These are phyloP conservation scores for Meteorus cinctellus DNA, from an alignment of 2,888 invertebrate genomes.

Conservation along the genomic window DNA sequence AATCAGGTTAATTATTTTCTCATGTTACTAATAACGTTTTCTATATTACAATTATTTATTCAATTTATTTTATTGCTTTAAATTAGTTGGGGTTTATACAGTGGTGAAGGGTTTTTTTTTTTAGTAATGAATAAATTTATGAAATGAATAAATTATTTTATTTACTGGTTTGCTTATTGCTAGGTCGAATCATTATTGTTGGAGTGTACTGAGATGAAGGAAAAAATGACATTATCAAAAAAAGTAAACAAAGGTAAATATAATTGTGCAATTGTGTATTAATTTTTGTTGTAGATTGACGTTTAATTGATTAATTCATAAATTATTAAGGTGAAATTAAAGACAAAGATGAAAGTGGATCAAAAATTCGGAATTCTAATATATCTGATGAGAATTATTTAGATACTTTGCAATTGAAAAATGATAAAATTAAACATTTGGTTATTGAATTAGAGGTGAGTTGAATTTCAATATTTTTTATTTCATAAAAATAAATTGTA, in stretches of 20 bases:
- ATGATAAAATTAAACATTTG: slow-evolving; percentile 85
- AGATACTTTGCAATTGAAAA: slow-evolving; percentile 79
- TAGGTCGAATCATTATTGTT: slow-evolving; percentile 75
- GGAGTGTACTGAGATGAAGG: slow-evolving; percentile 75
- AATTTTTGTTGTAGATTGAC: not conserved
- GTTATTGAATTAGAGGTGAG: slow-evolving; percentile 83
- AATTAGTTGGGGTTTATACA: slow-evolving; percentile 27
- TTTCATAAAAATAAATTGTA: no score
- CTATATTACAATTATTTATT: not conserved
- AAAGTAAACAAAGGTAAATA: slow-evolving; percentile 32
- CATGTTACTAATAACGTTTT: no score
- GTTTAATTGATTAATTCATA: slow-evolving; percentile 22
- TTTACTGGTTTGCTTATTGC: slow-evolving; percentile 16
- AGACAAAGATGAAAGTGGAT: slow-evolving; percentile 43
- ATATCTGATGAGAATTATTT: slow-evolving; percentile 42
- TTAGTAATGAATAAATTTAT: slow-evolving; percentile 2
- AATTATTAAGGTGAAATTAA: slow-evolving; percentile 37
- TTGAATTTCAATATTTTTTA: slow-evolving; percentile 21
- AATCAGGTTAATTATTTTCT: slow-evolving; percentile 76
- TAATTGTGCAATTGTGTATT: not conserved
- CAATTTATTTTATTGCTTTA: slow-evolving; percentile 29
- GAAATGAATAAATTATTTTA: not conserved
- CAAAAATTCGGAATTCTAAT: slow-evolving; percentile 43
- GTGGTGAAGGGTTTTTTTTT: slow-evolving; percentile 4
- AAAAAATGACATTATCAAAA: slow-evolving; percentile 52